Evolutionary conservation across 2,113 vertebrate species (phyloP), one percentile per base, ranked within the genome.

Genomic region (Brachyhypopomus occidentalis): DNA sequence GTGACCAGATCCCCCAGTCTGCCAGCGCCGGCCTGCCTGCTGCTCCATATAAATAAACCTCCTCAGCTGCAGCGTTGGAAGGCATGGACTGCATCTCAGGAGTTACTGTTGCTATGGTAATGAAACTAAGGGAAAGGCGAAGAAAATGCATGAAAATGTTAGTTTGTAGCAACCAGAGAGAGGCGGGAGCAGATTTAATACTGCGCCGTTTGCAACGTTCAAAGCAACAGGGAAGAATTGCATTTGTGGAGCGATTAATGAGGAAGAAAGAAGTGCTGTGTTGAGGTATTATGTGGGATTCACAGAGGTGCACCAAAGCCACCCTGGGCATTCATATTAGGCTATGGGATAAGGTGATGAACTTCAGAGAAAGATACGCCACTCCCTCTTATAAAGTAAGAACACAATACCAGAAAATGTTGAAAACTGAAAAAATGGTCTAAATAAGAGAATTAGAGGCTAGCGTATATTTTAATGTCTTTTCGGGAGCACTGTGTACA

Each of bases 81-180:
- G 78, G 59, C 78, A 80, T 52, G 30, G 74, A 73, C 81, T 62
- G 63, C 63, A 73, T 81, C 85, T 72, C 77, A 62, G 66, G 72
- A 86, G 34, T 84, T 72, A 79, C 77, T 80, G 85, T 84, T 86
- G 83, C 85, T 80, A 84, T 86, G 85, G 83, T 64, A 79, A 84
- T 86, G 77, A 82, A 79, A 82, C 77, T 45, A 69, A 78, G 48
- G 56, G 63, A 73, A 67, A 69, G 62, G 72, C 63, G 69, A 48
- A 71, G 77, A 78, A 30, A 75, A 41, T 3, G 5, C 59, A 58
- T 62, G 66, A 58, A 77, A 77, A 60, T 77, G 27, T 70, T 69
- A 27, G 81, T 81, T 81, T 62, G 23, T 78, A 30, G 52, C 63
- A 48, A 5, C 8, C 25, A 52, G 41, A 77, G 52, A 74, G 58